phyloP scores from a whole-genome alignment of 2,113 vertebrate genomes.

The Poecile atricapillus region DNA sequence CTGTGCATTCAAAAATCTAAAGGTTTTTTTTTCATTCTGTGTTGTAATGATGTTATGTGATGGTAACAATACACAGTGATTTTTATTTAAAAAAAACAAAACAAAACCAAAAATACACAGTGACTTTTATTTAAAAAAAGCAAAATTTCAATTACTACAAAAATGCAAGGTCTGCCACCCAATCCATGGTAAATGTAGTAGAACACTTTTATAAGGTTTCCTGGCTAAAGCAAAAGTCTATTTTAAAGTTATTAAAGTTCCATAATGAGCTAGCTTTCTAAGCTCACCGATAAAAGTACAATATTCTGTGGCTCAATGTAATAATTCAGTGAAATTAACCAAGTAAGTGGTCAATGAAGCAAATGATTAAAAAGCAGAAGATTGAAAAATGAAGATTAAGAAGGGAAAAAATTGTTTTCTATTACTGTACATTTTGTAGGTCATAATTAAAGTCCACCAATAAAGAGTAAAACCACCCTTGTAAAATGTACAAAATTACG shows the following conservation, averaged over 20 bases:
- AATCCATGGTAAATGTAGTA: conserved; percentile 33
- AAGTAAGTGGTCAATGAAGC: conserved; percentile 70
- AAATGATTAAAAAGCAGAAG: conserved; percentile 71
- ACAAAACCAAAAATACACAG: neutral
- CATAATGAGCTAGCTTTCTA: conserved; percentile 44
- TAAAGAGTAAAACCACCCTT: neutral
- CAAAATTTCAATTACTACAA: neutral
- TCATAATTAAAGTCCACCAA: conserved; percentile 20
- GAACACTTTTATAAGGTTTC: conserved; percentile 35
- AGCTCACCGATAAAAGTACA: conserved; percentile 18
- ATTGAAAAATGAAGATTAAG: conserved; percentile 63
- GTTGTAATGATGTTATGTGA: neutral
- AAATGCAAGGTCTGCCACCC: neutral
- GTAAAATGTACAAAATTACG: neutral
- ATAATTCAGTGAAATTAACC: conserved; percentile 71
- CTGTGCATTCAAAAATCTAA: neutral
- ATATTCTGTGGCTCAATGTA: conserved; percentile 39
- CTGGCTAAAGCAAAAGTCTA: conserved; percentile 29
- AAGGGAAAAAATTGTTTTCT: conserved; percentile 49
- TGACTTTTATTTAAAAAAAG: neutral
- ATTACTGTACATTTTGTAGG: conserved; percentile 27
- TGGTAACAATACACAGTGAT: neutral
- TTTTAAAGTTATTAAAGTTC: conserved; percentile 65
- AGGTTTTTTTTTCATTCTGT: accelerated
- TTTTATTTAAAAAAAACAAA: neutral